Base-by-base conservation (phyloP, 2,888 invertebrate genomes). In the Hyalella azteca region DNA sequence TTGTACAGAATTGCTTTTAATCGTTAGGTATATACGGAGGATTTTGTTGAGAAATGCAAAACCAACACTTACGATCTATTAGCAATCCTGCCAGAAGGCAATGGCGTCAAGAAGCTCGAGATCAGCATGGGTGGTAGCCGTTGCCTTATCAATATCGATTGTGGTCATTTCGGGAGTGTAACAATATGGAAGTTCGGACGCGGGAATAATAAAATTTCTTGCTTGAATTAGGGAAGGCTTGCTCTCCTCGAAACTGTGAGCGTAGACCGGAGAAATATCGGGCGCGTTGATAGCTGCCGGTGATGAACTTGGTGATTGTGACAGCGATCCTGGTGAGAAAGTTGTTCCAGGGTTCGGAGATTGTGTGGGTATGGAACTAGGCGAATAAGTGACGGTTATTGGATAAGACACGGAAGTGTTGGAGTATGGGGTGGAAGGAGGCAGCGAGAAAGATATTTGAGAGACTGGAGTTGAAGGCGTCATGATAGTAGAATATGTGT, bases 21-120 rank as follows among this genome's bases (percentile, higher is more conserved):
- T n/a, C n/a, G n/a, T n/a, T n/a, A n/a, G n/a, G n/a, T n/a, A n/a
- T n/a, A n/a, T n/a, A n/a, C n/a, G n/a, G 45, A 45, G 11, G 45
- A 45, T 45, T 45, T 15, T 45, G 45, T 11, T 11, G 15, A 15
- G 15, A 9, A 66, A 4, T 54, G 36, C 32, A 66, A 4, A 13
- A 29, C 11, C 3, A 66, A 66, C 13, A 66, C 66, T 66, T 36
- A 66, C 66, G 32, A 36, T 32, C 36, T 29, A 39, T 19, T 66
- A 66, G 66, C 66, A 66, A 19, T 66, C 66, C 45, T 75, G 75
- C 75, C 75, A 75, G 26, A 75, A 45, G 4, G 75, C 75, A n/a
- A 75, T 75, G 45, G 75, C 75, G 40, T 75, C 75, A 45, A 75
- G 40, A 19, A 75, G 45, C 13, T 75, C 75, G 26, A 75, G 45